Evolutionary conservation across 2,797 vertebrate species (phyloP), one percentile per base, ranked within the genome.

Genomic region (Rachycentron canadum): DNA sequence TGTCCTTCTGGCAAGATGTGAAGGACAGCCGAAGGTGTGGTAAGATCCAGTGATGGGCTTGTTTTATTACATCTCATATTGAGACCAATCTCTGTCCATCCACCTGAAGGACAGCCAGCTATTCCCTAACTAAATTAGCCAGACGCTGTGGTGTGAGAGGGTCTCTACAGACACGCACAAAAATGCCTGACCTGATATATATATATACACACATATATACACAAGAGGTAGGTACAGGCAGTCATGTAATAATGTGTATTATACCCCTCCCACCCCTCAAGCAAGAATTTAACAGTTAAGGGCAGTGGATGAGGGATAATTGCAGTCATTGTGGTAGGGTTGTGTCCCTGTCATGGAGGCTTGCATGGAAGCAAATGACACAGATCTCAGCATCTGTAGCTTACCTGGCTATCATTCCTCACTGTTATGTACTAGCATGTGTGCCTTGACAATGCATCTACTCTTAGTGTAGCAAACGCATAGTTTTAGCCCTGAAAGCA

Each of bases 41-140:
- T 68, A 90, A 89, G 91, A 89, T 90, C 84, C 84, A 66, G 88
- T 83, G 90, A 89, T 90, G 89, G 88, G 82, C 83, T 83, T 85
- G 90, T 94, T 95, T 94, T 95, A 95, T 95, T 94, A 92, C 94
- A 92, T 93, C 92, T 95, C 92, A 94, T 94, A 95, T 93, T 92
- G 94, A 94, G 92, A 94, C 88, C 90, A 92, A 92, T 94, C 92
- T 93, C 91, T 84, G 91, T 88, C 90, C 90, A 68, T 88, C 92
- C 91, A 90, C 91, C 92, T 94, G 94, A 95, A 95, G 93, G 93
- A 94, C 93, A 91, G 92, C 86, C 90, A 80, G 91, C 86, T 92
- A 92, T 94, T 94, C 93, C 93, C 93, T 87, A 87, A 93, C 92
- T 93, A 93, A 94, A 95, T 95, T 94, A 94, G 88, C 82, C 83